Base-by-base conservation (phyloP, 2,113 vertebrate species). In the Oceanodroma tethys region DNA sequence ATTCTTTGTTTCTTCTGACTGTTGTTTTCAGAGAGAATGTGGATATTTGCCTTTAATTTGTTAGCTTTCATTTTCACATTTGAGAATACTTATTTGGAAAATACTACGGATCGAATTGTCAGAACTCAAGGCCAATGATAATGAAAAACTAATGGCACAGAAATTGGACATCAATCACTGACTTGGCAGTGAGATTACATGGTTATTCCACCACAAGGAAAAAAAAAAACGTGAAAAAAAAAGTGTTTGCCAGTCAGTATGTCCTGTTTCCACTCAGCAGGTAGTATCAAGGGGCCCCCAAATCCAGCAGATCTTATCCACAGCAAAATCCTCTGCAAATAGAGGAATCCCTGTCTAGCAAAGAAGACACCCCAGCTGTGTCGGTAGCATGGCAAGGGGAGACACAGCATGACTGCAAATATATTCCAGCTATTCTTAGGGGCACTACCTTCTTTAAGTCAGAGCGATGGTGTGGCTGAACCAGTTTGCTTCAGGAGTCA, bases 101-200 rank as follows among this genome's bases (percentile, higher is more conserved):
- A 81, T 47, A 73, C 16, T 65, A 27, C 26, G 9, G 62, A 55
- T 81, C 63, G 81, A 89, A 91, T 3, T 56, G 11, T 65, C 65
- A 91, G 81, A 85, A 75, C 65, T 47, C 67, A 95, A 93, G 40
- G 14, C 47, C 2, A 1, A 47, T 34, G 21, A 50, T 59, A 74
- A 95, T 58, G 75, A 95, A 92, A 95, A 92, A 62, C 47, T 79
- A 94, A 92, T 60, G 60, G 66, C 65, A 86, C 23, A 58, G 47
- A 74, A 86, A 90, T 0, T 67, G 68, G 58, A n/a, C 47, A 92
- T 91, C 83, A 81, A 25, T 81, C 88, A 88, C n/a, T 29, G 45
- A 86, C 65, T 90, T 72, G 73, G 40, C 53, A 70, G 83, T 60
- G n/a, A 78, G 36, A 70, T 82, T 82, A 65, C 19, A 27, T 9